Evolutionary conservation across 37 sponge, comb jelly and placozoan genomes (phyloP).

Genomic region (Sycon ciliatum): DNA sequence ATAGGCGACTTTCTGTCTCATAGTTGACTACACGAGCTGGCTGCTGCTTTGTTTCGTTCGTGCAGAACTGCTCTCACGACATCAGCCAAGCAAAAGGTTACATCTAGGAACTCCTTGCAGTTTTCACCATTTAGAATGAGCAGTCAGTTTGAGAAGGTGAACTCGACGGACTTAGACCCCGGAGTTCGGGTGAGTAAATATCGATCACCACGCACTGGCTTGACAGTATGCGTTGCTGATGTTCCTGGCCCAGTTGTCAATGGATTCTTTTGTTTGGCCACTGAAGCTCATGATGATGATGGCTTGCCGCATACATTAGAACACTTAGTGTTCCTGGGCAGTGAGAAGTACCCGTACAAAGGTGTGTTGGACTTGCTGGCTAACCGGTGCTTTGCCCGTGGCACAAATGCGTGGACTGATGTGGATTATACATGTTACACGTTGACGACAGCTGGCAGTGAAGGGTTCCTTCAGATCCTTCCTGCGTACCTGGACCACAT

Average conservation of each 20-base stretch:
- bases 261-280: slow-evolving; percentile 67
- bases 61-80: no score
- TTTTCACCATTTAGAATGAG: no score
- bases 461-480: slow-evolving; percentile 83
- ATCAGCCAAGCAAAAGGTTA: no score
- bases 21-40: no score
- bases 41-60: no score
- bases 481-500: slow-evolving; percentile 93
- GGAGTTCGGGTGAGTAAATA: slow-evolving; percentile 56
- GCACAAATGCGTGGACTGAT: slow-evolving; percentile 98
- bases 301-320: slow-evolving; percentile 96
- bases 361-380: slow-evolving; percentile 84
- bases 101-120: no score
- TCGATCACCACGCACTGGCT: slow-evolving; percentile 55
- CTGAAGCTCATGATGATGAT: slow-evolving; percentile 88
- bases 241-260: slow-evolving; percentile 77
- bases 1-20: no score
- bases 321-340: slow-evolving; percentile 96
- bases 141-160: no score
- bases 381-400: slow-evolving; percentile 81
- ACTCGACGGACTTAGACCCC: no score
- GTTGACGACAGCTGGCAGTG: slow-evolving; percentile 74
- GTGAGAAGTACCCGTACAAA: slow-evolving; percentile 87
- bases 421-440: slow-evolving; percentile 96
- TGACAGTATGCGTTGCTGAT: slow-evolving; percentile 57